Evolutionary conservation across 2,797 vertebrate genomes (phyloP).

Genomic region (Lerista edwardsae): DNA sequence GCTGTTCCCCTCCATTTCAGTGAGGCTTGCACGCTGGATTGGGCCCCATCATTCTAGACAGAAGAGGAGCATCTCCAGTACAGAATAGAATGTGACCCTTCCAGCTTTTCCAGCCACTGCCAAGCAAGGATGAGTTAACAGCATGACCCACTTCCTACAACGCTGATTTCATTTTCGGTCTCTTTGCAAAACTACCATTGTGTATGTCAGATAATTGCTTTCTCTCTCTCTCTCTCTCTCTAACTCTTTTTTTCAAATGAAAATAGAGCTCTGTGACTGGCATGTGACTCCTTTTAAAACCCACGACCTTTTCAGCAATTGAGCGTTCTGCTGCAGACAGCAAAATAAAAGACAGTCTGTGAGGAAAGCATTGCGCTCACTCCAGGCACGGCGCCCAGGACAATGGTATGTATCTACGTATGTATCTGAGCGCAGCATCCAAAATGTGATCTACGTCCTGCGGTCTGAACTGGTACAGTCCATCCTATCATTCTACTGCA

Average conservation of each 20-base stretch:
- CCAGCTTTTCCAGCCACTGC: neutral
- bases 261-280: constrained; percentile 44
- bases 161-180: constrained; percentile 46
- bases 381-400: constrained; percentile 1
- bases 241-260: neutral
- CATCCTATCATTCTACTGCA: too few relatives aligned
- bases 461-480: too few relatives aligned
- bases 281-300: constrained; percentile 54
- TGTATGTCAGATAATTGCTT: neutral
- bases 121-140: constrained; percentile 50
- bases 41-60: neutral
- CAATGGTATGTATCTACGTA: neutral
- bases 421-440: neutral
- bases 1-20: neutral
- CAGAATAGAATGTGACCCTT: neutral
- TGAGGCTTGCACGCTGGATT: too few relatives aligned
- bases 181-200: constrained; percentile 53
- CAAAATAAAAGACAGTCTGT: constrained; percentile 62
- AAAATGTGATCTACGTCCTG: too few relatives aligned
- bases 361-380: constrained; percentile 8
- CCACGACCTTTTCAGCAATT: constrained; percentile 63
- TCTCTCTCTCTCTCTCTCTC: constrained; percentile 16
- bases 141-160: constrained; percentile 59
- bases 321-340: constrained; percentile 29
- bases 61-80: neutral